Evolutionary conservation across 2,113 vertebrate species (phyloP), one percentile per base, ranked within the genome.

Genomic region (Mus spicilegus): DNA sequence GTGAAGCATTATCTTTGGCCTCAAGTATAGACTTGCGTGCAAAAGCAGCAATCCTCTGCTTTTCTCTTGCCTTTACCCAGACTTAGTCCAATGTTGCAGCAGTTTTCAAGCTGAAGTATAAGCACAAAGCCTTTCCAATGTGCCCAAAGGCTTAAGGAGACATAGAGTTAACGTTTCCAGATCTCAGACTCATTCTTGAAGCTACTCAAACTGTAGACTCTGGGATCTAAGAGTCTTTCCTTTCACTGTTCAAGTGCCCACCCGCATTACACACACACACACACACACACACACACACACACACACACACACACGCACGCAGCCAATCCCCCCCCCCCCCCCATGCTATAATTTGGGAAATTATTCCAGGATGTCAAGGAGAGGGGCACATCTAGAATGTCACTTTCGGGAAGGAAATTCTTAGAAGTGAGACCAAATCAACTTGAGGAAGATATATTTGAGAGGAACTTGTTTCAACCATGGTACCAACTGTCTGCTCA

Each of bases 381-480:
- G 42, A 90, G 56, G 33, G 42, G 51, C 51, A 90, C 65, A 75
- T 58, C 3, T 87, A 95, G 56, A 93, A 89, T 56, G 0, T 2
- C 67, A 92, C 63, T 65, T 65, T 65, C 12, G 28, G 11, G 63
- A 65, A 65, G 26, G 86, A 91, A 39, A 85, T 54, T 89, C 67
- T 73, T 49, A 75, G 42, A 90, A 78, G 56, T 2, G 49, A 93
- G 94, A 95, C 36, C 10, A 61, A 90, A 87, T 61, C 82, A 58
- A 69, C 0, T 19, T 84, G 61, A 73, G 49, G 39, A 19, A 87
- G 87, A 90, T 85, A 90, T 28, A 46, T 39, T 92, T 24, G 42
- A 49, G 19, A 7, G 56, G 56, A 36, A 2, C 30, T 76, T 84
- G 7, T 36, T 95, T 93, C 58, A 93, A 54, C 19, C 28, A 95